Percentiles rank a stretch among this genome's conserved stretches.
phyloP scores from a whole-genome alignment of 2,113 vertebrate species.

The Vulpes ferrilata region DNA sequence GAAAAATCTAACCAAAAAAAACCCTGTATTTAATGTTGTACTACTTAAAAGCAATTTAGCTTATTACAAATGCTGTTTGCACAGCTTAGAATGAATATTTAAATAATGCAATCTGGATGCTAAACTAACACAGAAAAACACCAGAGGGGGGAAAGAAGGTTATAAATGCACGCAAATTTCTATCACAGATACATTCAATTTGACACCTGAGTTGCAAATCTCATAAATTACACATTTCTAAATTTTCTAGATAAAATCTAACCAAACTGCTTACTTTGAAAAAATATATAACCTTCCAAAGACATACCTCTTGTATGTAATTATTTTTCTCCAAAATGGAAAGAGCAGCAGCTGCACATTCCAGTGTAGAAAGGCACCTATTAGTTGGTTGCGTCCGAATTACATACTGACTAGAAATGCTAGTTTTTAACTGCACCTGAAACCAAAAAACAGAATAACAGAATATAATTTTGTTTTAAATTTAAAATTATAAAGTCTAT shows the following conservation, averaged over 20 bases:
- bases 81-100: slow-evolving; percentile 63
- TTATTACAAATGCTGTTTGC: slow-evolving; percentile 55
- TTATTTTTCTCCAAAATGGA: slow-evolving; percentile 94
- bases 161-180: slow-evolving; percentile 51
- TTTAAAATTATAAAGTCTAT: slow-evolving; percentile 29
- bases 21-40: slow-evolving; percentile 41
- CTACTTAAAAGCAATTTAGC: slow-evolving; percentile 58
- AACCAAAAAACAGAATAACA: slow-evolving; percentile 67
- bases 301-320: slow-evolving; percentile 93
- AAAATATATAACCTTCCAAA: neutral
- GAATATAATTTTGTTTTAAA: slow-evolving; percentile 24
- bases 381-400: slow-evolving; percentile 97
- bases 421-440: slow-evolving; percentile 95
- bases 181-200: slow-evolving; percentile 47
- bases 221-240: slow-evolving; percentile 16
- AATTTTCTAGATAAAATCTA: slow-evolving; percentile 52
- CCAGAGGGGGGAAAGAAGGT: slow-evolving; percentile 29
- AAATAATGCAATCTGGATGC: slow-evolving; percentile 67
- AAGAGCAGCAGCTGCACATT: slow-evolving; percentile 95
- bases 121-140: slow-evolving; percentile 64
- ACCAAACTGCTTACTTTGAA: neutral
- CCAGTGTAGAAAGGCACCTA: slow-evolving; percentile 96
- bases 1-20: slow-evolving; percentile 53
- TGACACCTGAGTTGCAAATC: slow-evolving; percentile 43
- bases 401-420: slow-evolving; percentile 96